phyloP scores from a whole-genome alignment of 1,140 invertebrate species.

The Drosophila kanapiae region DNA sequence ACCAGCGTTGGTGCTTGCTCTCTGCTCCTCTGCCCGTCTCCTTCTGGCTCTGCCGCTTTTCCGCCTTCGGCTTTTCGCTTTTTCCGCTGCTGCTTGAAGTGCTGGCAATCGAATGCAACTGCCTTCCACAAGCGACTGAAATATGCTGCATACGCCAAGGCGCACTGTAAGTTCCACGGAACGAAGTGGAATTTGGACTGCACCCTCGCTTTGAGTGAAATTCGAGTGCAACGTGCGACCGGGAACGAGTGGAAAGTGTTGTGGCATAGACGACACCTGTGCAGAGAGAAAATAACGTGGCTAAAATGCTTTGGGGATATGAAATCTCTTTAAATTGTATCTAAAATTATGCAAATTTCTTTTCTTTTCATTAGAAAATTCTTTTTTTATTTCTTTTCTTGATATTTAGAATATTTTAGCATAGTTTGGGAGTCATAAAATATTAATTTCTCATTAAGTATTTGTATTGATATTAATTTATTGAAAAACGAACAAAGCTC shows the following conservation, averaged over 20 bases:
- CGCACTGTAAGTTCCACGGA: conserved; percentile 24
- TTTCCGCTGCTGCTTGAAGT: conserved; percentile 34
- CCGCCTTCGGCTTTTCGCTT: conserved; percentile 28
- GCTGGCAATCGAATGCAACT: conserved; percentile 66
- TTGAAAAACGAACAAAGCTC: too few species aligned
- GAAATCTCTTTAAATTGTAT: not conserved
- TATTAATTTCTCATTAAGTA: too few species aligned
- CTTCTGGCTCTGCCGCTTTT: conserved; percentile 7
- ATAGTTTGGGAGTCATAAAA: too few species aligned
- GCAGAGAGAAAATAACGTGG: not conserved
- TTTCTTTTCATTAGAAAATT: too few species aligned
- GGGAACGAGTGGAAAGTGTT: conserved; percentile 26
- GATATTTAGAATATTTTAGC: too few species aligned
- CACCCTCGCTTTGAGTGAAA: conserved; percentile 15
- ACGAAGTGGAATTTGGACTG: conserved; percentile 24
- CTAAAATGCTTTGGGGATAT: not conserved
- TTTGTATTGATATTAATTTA: too few species aligned
- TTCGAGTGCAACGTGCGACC: conserved; percentile 48
- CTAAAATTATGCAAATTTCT: not conserved
- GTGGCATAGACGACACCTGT: conserved; percentile 41
- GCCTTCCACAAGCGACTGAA: conserved; percentile 63
- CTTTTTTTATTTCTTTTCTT: too few species aligned
- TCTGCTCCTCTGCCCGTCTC: conserved; percentile 17
- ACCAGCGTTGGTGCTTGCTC: conserved; percentile 32
- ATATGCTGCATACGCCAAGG: conserved; percentile 54